phyloP scores from a whole-genome alignment of 2,888 invertebrate species.

The Lissonota sp. region DNA sequence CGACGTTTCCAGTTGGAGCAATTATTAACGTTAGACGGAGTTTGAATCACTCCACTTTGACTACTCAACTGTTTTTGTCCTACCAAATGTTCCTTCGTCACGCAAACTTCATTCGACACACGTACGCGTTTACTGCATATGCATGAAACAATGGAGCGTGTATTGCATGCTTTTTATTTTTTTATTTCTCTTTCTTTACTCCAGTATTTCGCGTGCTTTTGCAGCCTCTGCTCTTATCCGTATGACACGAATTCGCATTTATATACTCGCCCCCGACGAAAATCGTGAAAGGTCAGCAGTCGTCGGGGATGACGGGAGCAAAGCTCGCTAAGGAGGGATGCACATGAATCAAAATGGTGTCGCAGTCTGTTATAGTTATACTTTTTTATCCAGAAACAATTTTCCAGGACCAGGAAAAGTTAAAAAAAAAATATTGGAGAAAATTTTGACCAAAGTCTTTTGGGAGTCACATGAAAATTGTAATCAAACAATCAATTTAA shows the following conservation, averaged over 20 bases:
- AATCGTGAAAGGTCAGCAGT: constrained; percentile 55
- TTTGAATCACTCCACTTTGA: constrained; percentile 10
- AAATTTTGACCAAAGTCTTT: too few species aligned
- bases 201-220: constrained; percentile 45
- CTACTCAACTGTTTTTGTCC: constrained; percentile 16
- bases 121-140: not conserved
- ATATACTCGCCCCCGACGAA: constrained; percentile 15
- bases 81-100: constrained; percentile 46
- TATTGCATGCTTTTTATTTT: not conserved
- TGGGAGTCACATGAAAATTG: too few species aligned
- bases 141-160: not conserved
- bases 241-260: constrained; percentile 26
- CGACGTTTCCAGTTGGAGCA: too few species aligned
- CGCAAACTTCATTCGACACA: constrained; percentile 39
- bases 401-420: too few species aligned
- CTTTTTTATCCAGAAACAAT: too few species aligned
- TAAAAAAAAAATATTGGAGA: too few species aligned
- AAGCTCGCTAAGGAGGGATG: not conserved
- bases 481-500: too few species aligned
- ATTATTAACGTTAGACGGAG: constrained; percentile 3
- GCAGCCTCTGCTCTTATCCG: constrained; percentile 42
- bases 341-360: constrained; percentile 23
- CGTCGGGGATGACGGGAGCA: not conserved
- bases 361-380: constrained; percentile 4
- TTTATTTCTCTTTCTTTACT: too few species aligned